phyloP scores from a whole-genome alignment of 2,797 vertebrate species.

The Neomorphus geoffroyi region DNA sequence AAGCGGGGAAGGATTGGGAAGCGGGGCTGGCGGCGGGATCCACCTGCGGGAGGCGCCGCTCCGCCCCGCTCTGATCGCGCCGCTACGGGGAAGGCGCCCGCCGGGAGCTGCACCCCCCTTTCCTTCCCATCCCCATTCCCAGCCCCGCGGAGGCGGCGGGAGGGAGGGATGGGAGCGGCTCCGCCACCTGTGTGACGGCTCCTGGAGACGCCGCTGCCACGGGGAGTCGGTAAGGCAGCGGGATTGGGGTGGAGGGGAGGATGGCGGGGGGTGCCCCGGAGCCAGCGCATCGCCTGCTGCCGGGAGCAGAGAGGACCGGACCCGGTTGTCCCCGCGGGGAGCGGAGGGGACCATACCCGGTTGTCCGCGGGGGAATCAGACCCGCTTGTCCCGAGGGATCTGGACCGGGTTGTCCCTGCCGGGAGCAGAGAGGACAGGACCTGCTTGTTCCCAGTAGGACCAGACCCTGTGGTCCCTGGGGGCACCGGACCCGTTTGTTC shows the following conservation, averaged over 20 bases:
- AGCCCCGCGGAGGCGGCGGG: slow-evolving; percentile 13
- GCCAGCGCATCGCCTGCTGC: not conserved
- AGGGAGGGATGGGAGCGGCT: slow-evolving; percentile 1
- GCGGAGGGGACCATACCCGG: too few species aligned
- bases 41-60: slow-evolving; percentile 13
- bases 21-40: not conserved
- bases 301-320: too few species aligned
- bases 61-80: not conserved
- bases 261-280: not conserved
- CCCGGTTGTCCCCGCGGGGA: too few species aligned
- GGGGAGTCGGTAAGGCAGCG: slow-evolving; percentile 16
- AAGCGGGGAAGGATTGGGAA: too few species aligned
- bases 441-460: too few species aligned
- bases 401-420: too few species aligned
- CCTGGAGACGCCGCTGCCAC: not conserved
- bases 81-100: not conserved
- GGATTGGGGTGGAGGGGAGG: not conserved
- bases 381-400: too few species aligned
- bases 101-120: not conserved
- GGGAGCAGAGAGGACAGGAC: too few species aligned
- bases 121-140: too few species aligned
- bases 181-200: slow-evolving; percentile 38
- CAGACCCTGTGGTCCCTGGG: too few species aligned
- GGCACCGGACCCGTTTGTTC: not conserved
- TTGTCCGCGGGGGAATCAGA: too few species aligned